Evolutionary conservation across 2,113 vertebrate species (phyloP).

Genomic region (Rhabdornis inornatus): DNA sequence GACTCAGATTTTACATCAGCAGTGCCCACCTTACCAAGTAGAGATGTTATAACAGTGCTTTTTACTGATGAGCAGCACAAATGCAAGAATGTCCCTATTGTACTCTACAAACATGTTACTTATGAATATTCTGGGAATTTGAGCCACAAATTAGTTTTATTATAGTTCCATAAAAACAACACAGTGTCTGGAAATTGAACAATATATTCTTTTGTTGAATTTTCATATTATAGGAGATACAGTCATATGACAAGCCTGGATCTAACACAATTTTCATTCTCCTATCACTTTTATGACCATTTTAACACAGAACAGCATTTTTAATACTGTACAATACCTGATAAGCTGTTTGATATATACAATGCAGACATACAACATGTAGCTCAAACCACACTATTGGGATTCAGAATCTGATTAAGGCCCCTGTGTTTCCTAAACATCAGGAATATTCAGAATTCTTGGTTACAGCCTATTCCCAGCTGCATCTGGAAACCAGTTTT

Average conservation of each 20-base stretch:
- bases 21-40: not conserved
- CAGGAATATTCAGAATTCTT: not conserved
- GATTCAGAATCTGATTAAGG: not conserved
- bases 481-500: not conserved
- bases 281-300: not conserved
- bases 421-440: not conserved
- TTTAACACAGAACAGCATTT: not conserved
- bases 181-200: not conserved
- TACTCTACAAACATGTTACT: not conserved
- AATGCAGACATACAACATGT: accelerated
- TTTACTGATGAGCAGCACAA: not conserved
- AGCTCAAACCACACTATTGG: not conserved
- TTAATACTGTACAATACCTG: not conserved
- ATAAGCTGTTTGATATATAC: not conserved
- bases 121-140: not conserved
- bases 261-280: not conserved
- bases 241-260: not conserved
- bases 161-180: not conserved
- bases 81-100: not conserved
- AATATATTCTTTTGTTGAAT: not conserved
- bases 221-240: not conserved
- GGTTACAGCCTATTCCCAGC: not conserved
- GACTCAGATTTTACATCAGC: not conserved
- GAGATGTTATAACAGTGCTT: not conserved
- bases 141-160: not conserved